Base-by-base conservation (phyloP, 2,797 vertebrate species). In the Helarctos malayanus region DNA sequence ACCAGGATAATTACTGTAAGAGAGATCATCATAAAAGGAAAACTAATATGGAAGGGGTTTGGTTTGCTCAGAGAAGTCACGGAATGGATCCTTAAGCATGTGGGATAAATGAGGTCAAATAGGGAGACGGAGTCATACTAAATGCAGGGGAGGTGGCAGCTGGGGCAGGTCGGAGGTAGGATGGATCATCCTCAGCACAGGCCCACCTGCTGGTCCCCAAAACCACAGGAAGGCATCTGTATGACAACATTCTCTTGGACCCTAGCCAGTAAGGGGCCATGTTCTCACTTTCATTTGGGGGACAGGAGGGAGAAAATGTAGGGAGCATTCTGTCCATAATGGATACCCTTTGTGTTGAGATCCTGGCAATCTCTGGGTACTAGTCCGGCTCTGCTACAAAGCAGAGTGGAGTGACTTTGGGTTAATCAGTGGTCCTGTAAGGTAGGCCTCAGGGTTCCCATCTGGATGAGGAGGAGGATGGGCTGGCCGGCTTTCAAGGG, bases 101-200 rank as follows among this genome's bases (percentile, higher is more conserved):
- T 35, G 56, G 35, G 2, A 41, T 73, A 35, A 71, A 16, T 25
- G 73, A 89, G 49, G 52, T 32, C 56, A n/a, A 32, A 81, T 5
- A 63, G 12, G 38, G 59, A n/a, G 23, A 54, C 1, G 6, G 15
- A 29, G 38, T 52, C 5, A 15, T 1, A 16, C 10, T 27, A 27
- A 76, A 18, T 25, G 15, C 65, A 57, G 56, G 3, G 13, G 7
- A n/a, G 35, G 19, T 9, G 13, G 41, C 10, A 5, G 1, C 27
- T 21, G 15, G 0, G 18, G 23, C 15, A 80, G 16, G 45, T 12
- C 8, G 3, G 19, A 15, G 0, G 4, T 3, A 0, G 4, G 45
- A 80, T 59, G 25, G 45, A 32, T 32, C 10, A 68, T 29, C 8
- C 35, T 21, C 16, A 27, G 25, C 21, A 21, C 9, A 65, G 25